A percentile compares a stretch with the other conserved stretches of the same genome.
Evolutionary conservation across 2,888 invertebrate species (phyloP).

Genomic region (Tachina fera): DNA sequence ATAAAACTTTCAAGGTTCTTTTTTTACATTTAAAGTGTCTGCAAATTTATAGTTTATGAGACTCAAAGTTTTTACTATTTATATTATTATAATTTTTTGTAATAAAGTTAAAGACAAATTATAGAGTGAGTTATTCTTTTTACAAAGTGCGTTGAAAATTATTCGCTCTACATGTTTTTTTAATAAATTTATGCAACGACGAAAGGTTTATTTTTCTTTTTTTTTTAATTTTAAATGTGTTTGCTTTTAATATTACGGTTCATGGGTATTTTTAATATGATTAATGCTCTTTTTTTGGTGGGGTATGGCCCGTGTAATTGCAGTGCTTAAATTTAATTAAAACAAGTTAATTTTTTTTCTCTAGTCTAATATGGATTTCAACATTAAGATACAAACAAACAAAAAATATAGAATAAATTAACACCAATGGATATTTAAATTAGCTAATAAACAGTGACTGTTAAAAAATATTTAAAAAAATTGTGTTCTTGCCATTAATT

Average conservation of each 20-base stretch:
- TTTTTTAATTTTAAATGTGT: not conserved
- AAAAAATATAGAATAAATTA: constrained; percentile 10
- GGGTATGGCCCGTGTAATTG: constrained; percentile 47
- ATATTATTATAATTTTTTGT: not conserved
- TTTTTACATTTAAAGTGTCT: constrained; percentile 24
- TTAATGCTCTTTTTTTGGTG: constrained; percentile 36
- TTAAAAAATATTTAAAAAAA: too few species aligned
- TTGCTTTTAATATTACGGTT: constrained; percentile 9
- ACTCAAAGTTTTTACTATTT: constrained; percentile 8
- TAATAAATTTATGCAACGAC: not conserved
- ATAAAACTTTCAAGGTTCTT: constrained; percentile 48
- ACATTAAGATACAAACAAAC: not conserved
- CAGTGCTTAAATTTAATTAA: constrained; percentile 54
- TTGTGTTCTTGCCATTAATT: too few species aligned
- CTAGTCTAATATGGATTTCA: not conserved
- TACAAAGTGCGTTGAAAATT: constrained; percentile 17
- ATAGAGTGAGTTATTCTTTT: constrained; percentile 13
- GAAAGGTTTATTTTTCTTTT: constrained; percentile 6
- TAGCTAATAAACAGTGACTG: constrained; percentile 12
- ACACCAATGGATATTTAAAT: constrained; percentile 10
- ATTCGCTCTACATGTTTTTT: constrained; percentile 5
- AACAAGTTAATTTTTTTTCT: constrained; percentile 54
- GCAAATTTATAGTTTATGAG: constrained; percentile 52
- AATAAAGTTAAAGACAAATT: constrained; percentile 33
- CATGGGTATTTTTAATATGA: constrained; percentile 40